A percentile compares a stretch with the other conserved stretches of the same genome.
These are phyloP conservation scores for Eretmochelys imbricata DNA, from an alignment of 2,113 vertebrate genomes.

Conservation along the genomic window DNA sequence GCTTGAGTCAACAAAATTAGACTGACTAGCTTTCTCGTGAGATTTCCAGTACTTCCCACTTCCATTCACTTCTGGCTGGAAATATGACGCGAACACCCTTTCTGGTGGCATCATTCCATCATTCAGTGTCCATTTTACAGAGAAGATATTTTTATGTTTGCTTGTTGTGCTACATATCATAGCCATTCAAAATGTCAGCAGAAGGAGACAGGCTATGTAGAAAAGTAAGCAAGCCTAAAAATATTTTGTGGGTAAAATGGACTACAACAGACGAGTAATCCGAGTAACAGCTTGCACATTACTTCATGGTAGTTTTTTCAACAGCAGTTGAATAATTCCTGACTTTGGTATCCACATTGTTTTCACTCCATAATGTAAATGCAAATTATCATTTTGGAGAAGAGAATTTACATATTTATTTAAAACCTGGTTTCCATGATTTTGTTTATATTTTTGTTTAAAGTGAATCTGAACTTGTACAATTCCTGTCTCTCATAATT, in stretches of 20 bases:
- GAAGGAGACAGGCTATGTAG: not conserved
- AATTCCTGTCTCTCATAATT: not conserved
- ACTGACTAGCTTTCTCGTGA: conserved; percentile 38
- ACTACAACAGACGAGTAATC: not conserved
- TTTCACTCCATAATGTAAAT: not conserved
- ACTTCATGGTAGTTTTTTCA: not conserved
- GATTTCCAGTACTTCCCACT: conserved; percentile 53
- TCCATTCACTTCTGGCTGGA: conserved; percentile 34
- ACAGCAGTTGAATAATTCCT: not conserved
- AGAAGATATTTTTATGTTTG: not conserved
- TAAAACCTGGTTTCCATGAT: not conserved
- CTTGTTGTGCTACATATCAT: accelerated
- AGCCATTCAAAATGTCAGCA: not conserved
- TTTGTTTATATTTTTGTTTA: not conserved
- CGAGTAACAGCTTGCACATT: accelerated
- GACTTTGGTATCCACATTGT: not conserved
- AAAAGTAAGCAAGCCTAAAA: not conserved
- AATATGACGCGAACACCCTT: conserved; percentile 9
- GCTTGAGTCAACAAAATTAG: conserved; percentile 15
- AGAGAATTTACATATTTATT: not conserved
- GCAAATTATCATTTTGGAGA: not conserved
- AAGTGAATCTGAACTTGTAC: not conserved
- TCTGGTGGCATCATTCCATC: not conserved
- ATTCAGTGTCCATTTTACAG: not conserved
- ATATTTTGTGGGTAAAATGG: not conserved